Base-by-base conservation (phyloP, 92 coral and sea anemone species). In the Muricea muricata region DNA sequence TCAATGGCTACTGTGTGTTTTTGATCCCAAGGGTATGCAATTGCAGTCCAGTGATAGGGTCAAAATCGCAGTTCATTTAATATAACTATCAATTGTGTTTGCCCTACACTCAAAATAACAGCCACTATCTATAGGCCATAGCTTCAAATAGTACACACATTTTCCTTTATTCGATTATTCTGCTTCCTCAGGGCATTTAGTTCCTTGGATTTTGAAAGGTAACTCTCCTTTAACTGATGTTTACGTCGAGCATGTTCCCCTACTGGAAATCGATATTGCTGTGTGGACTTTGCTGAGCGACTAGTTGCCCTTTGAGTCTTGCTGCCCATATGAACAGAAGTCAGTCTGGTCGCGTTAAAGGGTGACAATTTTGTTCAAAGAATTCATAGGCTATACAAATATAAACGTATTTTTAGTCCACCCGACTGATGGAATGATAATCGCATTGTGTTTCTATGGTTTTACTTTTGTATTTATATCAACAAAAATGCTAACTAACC, bases 381-480 rank as follows among this genome's bases (percentile, higher is more conserved):
- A n/a, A n/a, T n/a, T n/a, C n/a, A n/a, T n/a, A n/a, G n/a, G n/a
- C n/a, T n/a, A n/a, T n/a, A n/a, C n/a, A n/a, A n/a, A n/a, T n/a
- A n/a, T n/a, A n/a, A n/a, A n/a, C n/a, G n/a, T n/a, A n/a, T n/a
- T 56, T 56, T 4, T 56, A 25, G 23, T 56, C 6, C 23, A 56
- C 18, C 23, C 24, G 65, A 56, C 65, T 56, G 65, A 56, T 3
- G 29, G 4, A 56, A 56, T 18, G 23, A 56, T 25, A 18, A 56
- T 56, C 24, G 24, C 65, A 6, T 56, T 56, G 14, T 56, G 65
- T 56, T 56, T 56, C 65, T 56, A 56, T 56, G 65, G 65, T 56
- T 56, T 56, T 56, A 56, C 65, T 56, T 56, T 56, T 56, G 65
- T 56, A 25, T 56, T 56, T 56, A 56, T 18, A 6, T 6, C 65